Evolutionary conservation across 1,140 invertebrate species (phyloP), one percentile per base, ranked within the genome.

Genomic region (Drosophila willistoni): DNA sequence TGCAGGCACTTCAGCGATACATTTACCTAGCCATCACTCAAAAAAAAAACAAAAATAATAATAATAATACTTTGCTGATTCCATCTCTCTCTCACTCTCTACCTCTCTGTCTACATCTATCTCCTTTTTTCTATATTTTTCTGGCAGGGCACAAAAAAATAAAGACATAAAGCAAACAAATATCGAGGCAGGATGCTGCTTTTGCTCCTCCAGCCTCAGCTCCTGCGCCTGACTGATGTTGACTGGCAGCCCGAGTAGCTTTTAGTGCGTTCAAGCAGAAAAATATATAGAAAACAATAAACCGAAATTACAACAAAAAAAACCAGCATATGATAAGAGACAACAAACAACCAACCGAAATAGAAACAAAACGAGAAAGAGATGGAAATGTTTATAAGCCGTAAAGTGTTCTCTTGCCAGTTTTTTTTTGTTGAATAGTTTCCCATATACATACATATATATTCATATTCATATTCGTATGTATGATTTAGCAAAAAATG

Each of bases 261-360:
- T 86, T 86, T 86, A 86, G 83, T 86, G 83, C 84, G 79, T 83
- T 86, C 79, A 86, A 87, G 83, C 83, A 83, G 83, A 86, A 86
- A 86, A 86, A 86, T 86, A 86, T 86, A 86, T 86, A 86, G 83
- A 89, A 86, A 86, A 86, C 83, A 86, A 86, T 86, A 86, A 86
- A 86, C 83, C 73, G 73, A 83, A 86, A 87, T 86, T 87, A 87
- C 83, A 86, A 79, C 75, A 79, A 79, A 64, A 79, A 64, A 66
- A 51, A 67, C 55, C 44, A 59, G 61, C 51, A 29, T 60, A 57
- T 41, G 44, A 56, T 36, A 64, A 51, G 25, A 51, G 44, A 22
- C 44, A 51, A 51, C 44, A 51, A 22, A 19, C 44, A 51, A 19
- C 44, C 44, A 51, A 22, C 7, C 62, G 29, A 14, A 14, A 41